Evolutionary conservation across 2,888 invertebrate genomes (phyloP), one percentile per base, ranked within the genome.

Genomic region (Athalia rosae): DNA sequence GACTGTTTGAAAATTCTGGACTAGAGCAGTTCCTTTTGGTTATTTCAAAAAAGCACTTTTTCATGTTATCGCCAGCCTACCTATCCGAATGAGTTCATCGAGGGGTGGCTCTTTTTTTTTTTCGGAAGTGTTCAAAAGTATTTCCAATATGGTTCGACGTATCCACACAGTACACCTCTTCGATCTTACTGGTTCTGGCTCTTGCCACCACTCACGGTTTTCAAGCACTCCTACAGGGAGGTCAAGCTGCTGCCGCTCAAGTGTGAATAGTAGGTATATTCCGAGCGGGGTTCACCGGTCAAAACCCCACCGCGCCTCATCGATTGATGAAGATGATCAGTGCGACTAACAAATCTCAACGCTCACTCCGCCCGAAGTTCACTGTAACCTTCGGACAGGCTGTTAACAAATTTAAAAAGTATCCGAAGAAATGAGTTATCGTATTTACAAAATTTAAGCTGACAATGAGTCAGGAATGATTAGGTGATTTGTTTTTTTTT

Each of bases 131-230:
- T 58, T 71, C 28, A 4, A 71, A 71, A 71, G 71, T 58, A 58
- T 71, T 71, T 58, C 47, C 71, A 71, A 71, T 71, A 71, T 45
- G 71, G 28, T 71, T 58, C 56, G 58, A 71, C 43, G 71, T 71
- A 71, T 71, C 71, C 71, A 71, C n/a, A 71, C 45, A 71, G 56
- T 48, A 71, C 71, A 53, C 4, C 53, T n/a, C 50, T 48, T 41
- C 43, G 56, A 56, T 71, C 71, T 58, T 71, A 28, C 53, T 3
- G 50, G 28, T 58, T 45, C 45, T 71, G n/a, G 13, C 71, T 58
- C 71, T 71, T 71, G 58, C 56, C 58, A 71, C 43, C 71, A 58
- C 71, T 58, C 58, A 11, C 53, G 71, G 56, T 71, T 13, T 71
- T 45, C 58, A 58, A 71, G 58, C 71, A 58, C 56, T 58, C 45